Conservation (phyloP, 2,113 vertebrate species). For the Crotophaga sulcirostris region DNA sequence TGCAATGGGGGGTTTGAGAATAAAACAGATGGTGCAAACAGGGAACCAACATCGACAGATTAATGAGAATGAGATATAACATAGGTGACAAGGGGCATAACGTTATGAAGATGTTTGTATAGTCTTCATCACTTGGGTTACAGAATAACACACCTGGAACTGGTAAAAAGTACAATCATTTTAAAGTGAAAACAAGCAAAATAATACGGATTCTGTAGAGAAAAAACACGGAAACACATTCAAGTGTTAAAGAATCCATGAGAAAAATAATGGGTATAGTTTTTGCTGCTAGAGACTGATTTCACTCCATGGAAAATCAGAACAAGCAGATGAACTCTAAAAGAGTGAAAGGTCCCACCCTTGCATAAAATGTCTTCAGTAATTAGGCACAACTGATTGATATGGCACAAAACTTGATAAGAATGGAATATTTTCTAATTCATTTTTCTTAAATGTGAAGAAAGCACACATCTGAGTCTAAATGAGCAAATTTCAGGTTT, state of each 20-base stretch:
- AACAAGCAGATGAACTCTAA: neutral
- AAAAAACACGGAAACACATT: neutral
- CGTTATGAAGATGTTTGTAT: neutral
- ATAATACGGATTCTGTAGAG: neutral
- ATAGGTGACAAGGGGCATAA: neutral
- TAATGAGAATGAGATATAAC: neutral
- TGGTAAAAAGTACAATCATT: neutral
- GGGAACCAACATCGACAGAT: neutral
- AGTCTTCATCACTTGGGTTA: neutral
- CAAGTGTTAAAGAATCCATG: neutral
- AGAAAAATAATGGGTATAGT: neutral
- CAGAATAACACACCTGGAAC: neutral
- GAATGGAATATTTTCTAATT: neutral
- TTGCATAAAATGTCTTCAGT: neutral
- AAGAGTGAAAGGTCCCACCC: neutral
- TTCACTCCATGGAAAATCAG: neutral
- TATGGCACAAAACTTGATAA: neutral
- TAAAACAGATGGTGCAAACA: neutral
- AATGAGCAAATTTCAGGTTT: neutral
- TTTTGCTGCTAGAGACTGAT: neutral
- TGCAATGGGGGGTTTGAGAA: neutral
- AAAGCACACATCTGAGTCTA: neutral
- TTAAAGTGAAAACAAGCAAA: neutral
- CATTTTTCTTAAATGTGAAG: neutral
- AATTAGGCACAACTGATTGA: neutral